Base-by-base conservation (phyloP, 2,888 invertebrate genomes). In the Orchesellides sinensis region DNA sequence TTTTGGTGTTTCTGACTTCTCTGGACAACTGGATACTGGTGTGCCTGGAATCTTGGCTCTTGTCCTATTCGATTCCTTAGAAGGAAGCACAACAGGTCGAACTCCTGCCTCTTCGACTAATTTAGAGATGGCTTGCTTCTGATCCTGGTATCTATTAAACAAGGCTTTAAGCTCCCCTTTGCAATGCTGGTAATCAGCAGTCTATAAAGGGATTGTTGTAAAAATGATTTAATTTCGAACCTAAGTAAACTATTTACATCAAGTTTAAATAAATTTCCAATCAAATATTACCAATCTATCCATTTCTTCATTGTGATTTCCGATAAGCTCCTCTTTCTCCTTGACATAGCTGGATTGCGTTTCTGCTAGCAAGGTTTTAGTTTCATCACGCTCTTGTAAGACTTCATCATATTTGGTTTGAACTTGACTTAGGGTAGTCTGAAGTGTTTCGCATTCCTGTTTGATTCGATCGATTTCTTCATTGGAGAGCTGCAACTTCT, bases 91-190 rank as follows among this genome's bases (percentile, higher is more conserved):
- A 17, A 75, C 56, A n/a, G 77, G 77, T 2, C 77, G 59, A 14
- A 69, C 59, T 17, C 61, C 69, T 19, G 45, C 25, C 5, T 78
- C 69, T 12, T 77, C 68, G 19, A 77, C 68, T 35, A 78, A 23
- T 47, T 78, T 68, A 3, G 69, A 21, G 25, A 78, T 78, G 0
- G 69, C 77, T 3, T 23, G 8, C 49, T 78, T 78, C 35, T 78
- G 77, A 14, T 49, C 49, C 12, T 59, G 59, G 49, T 69, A 78
- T 17, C 49, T 10, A 12, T 68, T 54, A 5, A 32, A 19, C 10
- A 69, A 21, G 0, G 47, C 66, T 23, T 23, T n/a, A 5, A 47
- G 49, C 14, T 63, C 63, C 4, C n/a, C 17, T 59, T 59, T 59
- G 10, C 59, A 59, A 29, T 29, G 1, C 6, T 54, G 17, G 25